Base-by-base conservation (phyloP, 2,888 invertebrate species). In the Philhelius pedissequus region DNA sequence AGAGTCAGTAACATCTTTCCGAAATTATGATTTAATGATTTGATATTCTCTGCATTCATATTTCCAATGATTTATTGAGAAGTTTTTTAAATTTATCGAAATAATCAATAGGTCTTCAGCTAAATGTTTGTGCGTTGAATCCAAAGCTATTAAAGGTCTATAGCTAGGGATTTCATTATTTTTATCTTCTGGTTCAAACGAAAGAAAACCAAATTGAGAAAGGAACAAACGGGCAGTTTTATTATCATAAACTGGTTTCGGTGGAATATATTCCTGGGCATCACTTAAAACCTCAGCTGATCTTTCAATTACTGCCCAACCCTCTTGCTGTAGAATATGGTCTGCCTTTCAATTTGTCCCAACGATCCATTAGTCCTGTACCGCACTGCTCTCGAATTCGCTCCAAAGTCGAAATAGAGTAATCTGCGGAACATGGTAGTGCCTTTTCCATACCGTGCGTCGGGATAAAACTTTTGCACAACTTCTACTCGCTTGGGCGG, bases 201-300 rank as follows among this genome's bases (percentile, higher is more conserved):
- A 94, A 18, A 99, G 92, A 88, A 98, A 96, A 0, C 99, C 99
- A 91, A 99, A 98, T 91, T 99, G 98, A 3, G 98, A 98, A 18
- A 99, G 92, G 90, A 99, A 98, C 27, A 99, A 92, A 62, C 99
- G 94, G 1, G 99, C 97, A 0, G 99, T 98, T 92, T 99, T 98
- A 90, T 98, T 99, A 90, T 98, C 98, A 73, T 97, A 96, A 87
- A 96, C 96, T 3, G 96, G 95, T 3, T 95, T 93, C 0, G 97
- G 97, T 1, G 97, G 96, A 0, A 94, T 92, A 87, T 96, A 96
- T 89, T 97, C 97, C 11, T 95, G 94, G 0, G 93, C 92, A 92
- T 94, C 93, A 4, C 92, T 87, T 64, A 92, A 71, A 87, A 92
- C 88, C 88, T 92, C 89, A 22, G 88, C 87, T 87, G 92, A 88